Conservation (phyloP, 2,888 invertebrate genomes). For the Polyploca ridens region DNA sequence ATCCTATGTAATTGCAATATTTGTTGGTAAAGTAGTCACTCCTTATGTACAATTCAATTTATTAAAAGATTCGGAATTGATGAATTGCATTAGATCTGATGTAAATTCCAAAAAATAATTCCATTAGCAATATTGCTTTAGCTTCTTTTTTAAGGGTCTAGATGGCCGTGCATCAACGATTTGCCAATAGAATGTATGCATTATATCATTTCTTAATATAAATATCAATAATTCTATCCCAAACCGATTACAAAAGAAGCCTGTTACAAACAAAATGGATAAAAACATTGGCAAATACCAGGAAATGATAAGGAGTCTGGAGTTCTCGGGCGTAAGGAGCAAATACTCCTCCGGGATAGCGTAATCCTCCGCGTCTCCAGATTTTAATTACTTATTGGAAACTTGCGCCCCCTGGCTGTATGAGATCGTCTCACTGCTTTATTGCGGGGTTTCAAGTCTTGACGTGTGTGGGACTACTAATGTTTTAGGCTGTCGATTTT, state of each 20-base stretch:
- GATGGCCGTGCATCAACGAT: too few relatives aligned
- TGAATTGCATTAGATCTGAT: too few relatives aligned
- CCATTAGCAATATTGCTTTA: too few relatives aligned
- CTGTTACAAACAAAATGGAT: slow-evolving; percentile 14
- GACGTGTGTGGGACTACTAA: slow-evolving; percentile 42
- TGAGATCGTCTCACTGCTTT: slow-evolving; percentile 72
- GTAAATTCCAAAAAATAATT: too few relatives aligned
- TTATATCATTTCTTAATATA: background rate
- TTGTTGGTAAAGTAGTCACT: too few relatives aligned
- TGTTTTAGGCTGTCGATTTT: slow-evolving; percentile 30
- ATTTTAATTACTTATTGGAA: slow-evolving; percentile 85
- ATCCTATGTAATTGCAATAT: too few relatives aligned
- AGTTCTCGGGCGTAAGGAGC: slow-evolving; percentile 62
- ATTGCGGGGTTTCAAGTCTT: slow-evolving; percentile 71
- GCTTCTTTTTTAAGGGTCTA: too few relatives aligned
- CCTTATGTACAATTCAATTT: too few relatives aligned
- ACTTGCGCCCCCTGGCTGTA: slow-evolving; percentile 81
- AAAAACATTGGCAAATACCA: slow-evolving; percentile 49
- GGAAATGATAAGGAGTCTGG: slow-evolving; percentile 66
- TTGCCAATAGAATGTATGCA: too few relatives aligned
- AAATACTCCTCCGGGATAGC: slow-evolving; percentile 74
- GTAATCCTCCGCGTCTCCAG: slow-evolving; percentile 77
- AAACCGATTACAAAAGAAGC: background rate
- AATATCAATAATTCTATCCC: background rate
- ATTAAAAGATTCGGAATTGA: too few relatives aligned